phyloP scores from a whole-genome alignment of 2,888 invertebrate species.

The Sesia bembeciformis region DNA sequence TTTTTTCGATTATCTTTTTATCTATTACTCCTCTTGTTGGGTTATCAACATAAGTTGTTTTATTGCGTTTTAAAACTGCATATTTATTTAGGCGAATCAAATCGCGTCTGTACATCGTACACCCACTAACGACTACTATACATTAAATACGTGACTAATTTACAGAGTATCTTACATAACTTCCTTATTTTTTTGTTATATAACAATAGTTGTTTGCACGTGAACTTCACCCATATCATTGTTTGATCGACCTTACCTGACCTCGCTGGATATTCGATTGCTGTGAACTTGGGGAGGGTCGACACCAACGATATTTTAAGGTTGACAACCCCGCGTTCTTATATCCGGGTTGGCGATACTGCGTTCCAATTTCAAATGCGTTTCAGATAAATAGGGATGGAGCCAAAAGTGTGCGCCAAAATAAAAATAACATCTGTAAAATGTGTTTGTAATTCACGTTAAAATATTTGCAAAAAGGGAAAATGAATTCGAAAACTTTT shows the following conservation, averaged over 20 bases:
- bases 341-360: background rate
- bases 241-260: conserved; percentile 14
- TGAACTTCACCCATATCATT: background rate
- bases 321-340: background rate
- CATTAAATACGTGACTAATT: conserved; percentile 8
- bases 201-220: conserved; percentile 1
- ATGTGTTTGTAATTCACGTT: too few species aligned
- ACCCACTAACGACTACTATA: background rate
- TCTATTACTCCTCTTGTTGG: too few species aligned
- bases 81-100: too few species aligned
- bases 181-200: conserved; percentile 5
- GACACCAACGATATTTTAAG: conserved; percentile 1
- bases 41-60: too few species aligned
- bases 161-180: conserved; percentile 6
- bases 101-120: too few species aligned
- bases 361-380: background rate
- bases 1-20: too few species aligned
- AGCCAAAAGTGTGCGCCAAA: background rate
- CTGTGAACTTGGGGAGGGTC: conserved; percentile 23
- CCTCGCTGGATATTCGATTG: conserved; percentile 20
- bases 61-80: too few species aligned
- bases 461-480: too few species aligned
- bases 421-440: background rate
- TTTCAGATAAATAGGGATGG: background rate
- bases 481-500: too few species aligned